Percentiles rank a stretch among this genome's conserved stretches.
These are phyloP conservation scores for Hydrolagus colliei DNA, from an alignment of 2,797 vertebrate genomes.

Conservation along the genomic window DNA sequence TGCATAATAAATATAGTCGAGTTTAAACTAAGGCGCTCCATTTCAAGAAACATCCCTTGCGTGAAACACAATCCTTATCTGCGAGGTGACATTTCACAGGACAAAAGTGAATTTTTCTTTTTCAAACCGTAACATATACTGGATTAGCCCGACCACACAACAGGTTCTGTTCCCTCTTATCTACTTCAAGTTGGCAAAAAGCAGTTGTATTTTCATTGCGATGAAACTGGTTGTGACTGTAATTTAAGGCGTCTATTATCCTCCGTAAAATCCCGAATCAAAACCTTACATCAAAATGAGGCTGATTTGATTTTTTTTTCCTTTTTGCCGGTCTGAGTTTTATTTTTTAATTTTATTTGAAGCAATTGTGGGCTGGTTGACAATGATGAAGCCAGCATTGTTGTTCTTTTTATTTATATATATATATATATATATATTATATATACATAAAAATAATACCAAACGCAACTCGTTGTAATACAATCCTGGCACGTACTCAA, in stretches of 20 bases:
- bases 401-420: not conserved
- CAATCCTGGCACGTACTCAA: not conserved
- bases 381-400: not conserved
- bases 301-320: not conserved
- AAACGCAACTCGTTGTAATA: not conserved
- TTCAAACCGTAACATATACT: not conserved
- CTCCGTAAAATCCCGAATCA: not conserved
- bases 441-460: not conserved
- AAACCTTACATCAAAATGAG: not conserved
- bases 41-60: not conserved
- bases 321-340: not conserved
- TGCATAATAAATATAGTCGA: slow-evolving; percentile 5
- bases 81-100: not conserved
- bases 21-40: not conserved
- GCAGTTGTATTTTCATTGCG: not conserved
- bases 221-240: not conserved
- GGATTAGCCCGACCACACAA: not conserved
- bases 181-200: not conserved
- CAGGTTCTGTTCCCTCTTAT: not conserved
- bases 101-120: not conserved
- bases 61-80: not conserved
- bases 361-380: not conserved
- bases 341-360: not conserved
- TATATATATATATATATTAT: too few species aligned
- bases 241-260: not conserved